Evolutionary conservation across 2,888 invertebrate species (phyloP).

Genomic region (Nephrotoma guestfalica): DNA sequence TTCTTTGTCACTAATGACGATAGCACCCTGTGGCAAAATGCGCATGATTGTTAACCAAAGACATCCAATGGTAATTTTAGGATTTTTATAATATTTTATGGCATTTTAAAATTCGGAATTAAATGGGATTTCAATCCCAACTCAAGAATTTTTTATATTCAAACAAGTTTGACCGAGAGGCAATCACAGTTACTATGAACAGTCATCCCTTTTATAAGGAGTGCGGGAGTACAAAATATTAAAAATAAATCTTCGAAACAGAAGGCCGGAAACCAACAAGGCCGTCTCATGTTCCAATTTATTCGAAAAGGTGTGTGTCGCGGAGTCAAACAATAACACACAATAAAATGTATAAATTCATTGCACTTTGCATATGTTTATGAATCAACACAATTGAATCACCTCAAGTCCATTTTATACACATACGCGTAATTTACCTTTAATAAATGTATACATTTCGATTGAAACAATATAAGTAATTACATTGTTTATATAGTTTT

Average conservation of each 20-base stretch:
- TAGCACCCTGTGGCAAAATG: too few relatives aligned
- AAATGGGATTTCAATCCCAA: too few relatives aligned
- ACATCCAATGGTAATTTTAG: too few relatives aligned
- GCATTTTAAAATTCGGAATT: too few relatives aligned
- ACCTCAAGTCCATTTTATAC: not conserved
- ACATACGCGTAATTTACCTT: not conserved
- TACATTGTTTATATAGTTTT: not conserved
- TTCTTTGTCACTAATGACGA: too few relatives aligned
- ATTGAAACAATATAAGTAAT: not conserved
- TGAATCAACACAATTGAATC: not conserved
- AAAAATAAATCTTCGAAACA: not conserved
- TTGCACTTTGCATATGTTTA: not conserved
- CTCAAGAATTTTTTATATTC: too few relatives aligned
- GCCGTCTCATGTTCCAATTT: not conserved
- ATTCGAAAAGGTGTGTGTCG: not conserved
- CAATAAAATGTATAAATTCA: not conserved
- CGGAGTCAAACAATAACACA: not conserved
- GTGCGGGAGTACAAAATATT: too few relatives aligned
- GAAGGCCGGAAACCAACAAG: not conserved
- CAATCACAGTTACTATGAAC: too few relatives aligned
- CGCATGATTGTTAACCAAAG: too few relatives aligned
- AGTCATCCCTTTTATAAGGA: too few relatives aligned
- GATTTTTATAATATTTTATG: too few relatives aligned
- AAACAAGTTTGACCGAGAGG: too few relatives aligned
- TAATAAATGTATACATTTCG: not conserved